Conservation (phyloP, 2,797 vertebrate species). For the Pangasius djambal region DNA sequence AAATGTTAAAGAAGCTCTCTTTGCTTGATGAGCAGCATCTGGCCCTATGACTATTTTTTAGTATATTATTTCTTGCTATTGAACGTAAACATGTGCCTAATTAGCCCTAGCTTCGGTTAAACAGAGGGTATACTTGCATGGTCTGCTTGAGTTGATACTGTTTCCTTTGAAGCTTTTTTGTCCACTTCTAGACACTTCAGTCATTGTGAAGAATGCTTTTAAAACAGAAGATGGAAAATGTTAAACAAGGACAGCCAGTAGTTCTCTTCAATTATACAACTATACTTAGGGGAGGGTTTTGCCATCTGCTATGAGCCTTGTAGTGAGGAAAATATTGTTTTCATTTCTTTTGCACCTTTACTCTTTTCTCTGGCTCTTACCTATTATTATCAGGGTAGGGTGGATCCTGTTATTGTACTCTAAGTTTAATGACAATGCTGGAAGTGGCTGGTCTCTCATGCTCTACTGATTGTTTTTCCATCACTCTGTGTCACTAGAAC, state of each 20-base stretch:
- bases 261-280: background rate
- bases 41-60: conserved; percentile 28
- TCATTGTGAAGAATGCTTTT: conserved; percentile 1
- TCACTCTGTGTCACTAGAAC: conserved; percentile 65
- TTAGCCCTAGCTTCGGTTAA: conserved; percentile 4
- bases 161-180: conserved; percentile 12
- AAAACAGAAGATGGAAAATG: background rate
- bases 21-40: background rate
- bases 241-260: background rate
- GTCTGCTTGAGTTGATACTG: background rate
- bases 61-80: conserved; percentile 8
- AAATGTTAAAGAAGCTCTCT: background rate
- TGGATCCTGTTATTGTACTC: conserved; percentile 65
- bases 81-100: conserved; percentile 12
- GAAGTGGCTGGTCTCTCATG: conserved; percentile 58
- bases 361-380: conserved; percentile 66
- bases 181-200: background rate
- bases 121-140: background rate
- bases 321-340: conserved; percentile 23
- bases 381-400: conserved; percentile 63
- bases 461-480: conserved; percentile 70
- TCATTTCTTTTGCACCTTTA: conserved; percentile 21
- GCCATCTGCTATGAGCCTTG: conserved; percentile 22
- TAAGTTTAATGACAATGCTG: conserved; percentile 62
- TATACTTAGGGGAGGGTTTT: conserved; percentile 15